Evolutionary conservation across 2,888 invertebrate species (phyloP).

Genomic region (Hypolimnas misippus): DNA sequence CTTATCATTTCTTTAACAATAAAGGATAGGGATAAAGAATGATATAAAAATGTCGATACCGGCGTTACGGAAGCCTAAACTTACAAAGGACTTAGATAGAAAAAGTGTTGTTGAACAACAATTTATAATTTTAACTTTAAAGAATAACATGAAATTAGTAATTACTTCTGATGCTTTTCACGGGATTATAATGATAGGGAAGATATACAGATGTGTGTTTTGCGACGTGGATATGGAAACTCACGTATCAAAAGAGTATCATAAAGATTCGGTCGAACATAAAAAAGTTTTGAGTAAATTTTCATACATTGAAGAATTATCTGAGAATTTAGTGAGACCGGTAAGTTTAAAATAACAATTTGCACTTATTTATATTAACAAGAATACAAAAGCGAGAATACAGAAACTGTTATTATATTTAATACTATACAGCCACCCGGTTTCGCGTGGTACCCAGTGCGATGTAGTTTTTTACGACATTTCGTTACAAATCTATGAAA

Average conservation of each 20-base stretch:
- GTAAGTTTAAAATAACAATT: too few relatives aligned
- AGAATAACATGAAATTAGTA: conserved; percentile 57
- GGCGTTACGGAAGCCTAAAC: conserved; percentile 15
- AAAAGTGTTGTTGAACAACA: conserved; percentile 18
- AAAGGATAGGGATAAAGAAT: too few relatives aligned
- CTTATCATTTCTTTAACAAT: too few relatives aligned
- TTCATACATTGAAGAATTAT: conserved; percentile 58
- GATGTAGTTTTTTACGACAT: too few relatives aligned
- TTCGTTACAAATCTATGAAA: too few relatives aligned
- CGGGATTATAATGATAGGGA: conserved; percentile 57
- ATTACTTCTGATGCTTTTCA: conserved; percentile 63
- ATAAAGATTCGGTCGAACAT: conserved; percentile 55
- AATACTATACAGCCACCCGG: too few relatives aligned
- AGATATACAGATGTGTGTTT: conserved; percentile 59
- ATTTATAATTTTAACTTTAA: conserved; percentile 56
- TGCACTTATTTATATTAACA: too few relatives aligned
- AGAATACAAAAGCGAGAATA: too few relatives aligned
- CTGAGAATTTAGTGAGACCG: conserved; percentile 62
- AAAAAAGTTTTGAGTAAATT: conserved; percentile 48
- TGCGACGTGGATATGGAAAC: conserved; percentile 54
- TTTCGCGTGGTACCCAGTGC: too few relatives aligned
- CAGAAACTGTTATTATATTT: too few relatives aligned
- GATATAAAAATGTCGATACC: conserved; percentile 20
- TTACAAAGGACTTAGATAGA: not conserved
- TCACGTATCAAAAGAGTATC: conserved; percentile 52